Evolutionary conservation across 2,888 invertebrate genomes (phyloP).

Genomic region (Arge pagana): DNA sequence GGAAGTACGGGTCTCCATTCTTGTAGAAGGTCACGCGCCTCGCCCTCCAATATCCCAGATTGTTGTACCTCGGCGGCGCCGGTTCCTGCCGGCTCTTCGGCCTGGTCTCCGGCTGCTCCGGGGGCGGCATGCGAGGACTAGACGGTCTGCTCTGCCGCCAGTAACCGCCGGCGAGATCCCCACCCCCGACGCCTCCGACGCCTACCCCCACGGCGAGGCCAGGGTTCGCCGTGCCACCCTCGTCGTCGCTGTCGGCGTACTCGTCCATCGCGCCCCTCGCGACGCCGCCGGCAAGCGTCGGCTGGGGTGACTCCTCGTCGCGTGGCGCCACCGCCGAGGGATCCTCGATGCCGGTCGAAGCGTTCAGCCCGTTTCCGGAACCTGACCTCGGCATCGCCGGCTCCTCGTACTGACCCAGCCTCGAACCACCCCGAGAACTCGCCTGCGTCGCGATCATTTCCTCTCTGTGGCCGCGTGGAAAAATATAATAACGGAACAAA

Average conservation of each 20-base stretch:
- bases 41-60: conserved; percentile 86
- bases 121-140: conserved; percentile 63
- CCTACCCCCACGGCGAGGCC: conserved; percentile 40
- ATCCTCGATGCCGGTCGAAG: conserved; percentile 59
- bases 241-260: conserved; percentile 31
- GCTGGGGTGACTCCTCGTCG: conserved; percentile 53
- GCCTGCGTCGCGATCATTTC: conserved; percentile 47
- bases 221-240: conserved; percentile 27
- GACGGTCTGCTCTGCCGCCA: conserved; percentile 60
- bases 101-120: conserved; percentile 61
- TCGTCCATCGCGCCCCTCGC: conserved; percentile 32
- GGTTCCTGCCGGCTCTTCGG: conserved; percentile 65
- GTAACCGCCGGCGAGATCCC: conserved; percentile 61
- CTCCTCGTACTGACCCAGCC: conserved; percentile 43
- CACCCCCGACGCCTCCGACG: conserved; percentile 51
- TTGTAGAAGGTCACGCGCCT: conserved; percentile 87
- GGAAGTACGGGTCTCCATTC: conserved; percentile 92
- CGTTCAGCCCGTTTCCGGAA: conserved; percentile 56
- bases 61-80: conserved; percentile 67
- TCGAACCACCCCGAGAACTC: conserved; percentile 43
- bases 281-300: conserved; percentile 37
- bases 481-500: too few relatives aligned
- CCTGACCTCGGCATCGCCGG: conserved; percentile 47
- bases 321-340: conserved; percentile 59
- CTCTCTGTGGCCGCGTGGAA: not conserved